phyloP scores from a whole-genome alignment of 2,888 invertebrate genomes.

The Proisotoma minuta region DNA sequence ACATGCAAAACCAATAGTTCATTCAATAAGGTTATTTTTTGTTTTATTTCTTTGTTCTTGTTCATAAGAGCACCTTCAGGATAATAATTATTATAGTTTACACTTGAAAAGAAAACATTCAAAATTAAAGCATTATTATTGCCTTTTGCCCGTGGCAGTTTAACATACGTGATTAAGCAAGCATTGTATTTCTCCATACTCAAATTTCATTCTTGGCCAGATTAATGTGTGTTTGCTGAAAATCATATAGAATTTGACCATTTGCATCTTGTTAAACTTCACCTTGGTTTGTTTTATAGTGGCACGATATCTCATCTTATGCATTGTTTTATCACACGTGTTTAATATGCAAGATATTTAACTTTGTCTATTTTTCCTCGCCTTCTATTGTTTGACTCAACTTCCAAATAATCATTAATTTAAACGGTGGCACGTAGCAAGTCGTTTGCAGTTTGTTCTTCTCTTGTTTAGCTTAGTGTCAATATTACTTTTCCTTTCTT shows the following conservation, averaged over 20 bases:
- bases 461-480: not conserved
- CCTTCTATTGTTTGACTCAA: not conserved
- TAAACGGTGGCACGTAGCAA: slow-evolving; percentile 1
- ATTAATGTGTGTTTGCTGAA: too few species aligned
- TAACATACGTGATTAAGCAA: not conserved
- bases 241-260: not conserved
- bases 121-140: not conserved
- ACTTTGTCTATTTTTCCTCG: not conserved
- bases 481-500: too few species aligned
- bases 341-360: not conserved
- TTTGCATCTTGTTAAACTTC: not conserved
- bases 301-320: not conserved
- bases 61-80: too few species aligned
- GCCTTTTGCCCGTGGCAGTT: not conserved
- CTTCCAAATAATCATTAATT: not conserved
- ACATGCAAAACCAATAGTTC: too few species aligned
- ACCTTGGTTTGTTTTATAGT: not conserved
- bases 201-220: too few species aligned
- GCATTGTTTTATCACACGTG: not conserved
- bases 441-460: not conserved
- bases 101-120: too few species aligned
- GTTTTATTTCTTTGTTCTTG: too few species aligned
- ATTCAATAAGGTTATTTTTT: too few species aligned
- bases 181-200: not conserved
- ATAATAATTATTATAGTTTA: too few species aligned